Conservation (phyloP, 2,888 invertebrate genomes). For the Drepana falcataria region DNA sequence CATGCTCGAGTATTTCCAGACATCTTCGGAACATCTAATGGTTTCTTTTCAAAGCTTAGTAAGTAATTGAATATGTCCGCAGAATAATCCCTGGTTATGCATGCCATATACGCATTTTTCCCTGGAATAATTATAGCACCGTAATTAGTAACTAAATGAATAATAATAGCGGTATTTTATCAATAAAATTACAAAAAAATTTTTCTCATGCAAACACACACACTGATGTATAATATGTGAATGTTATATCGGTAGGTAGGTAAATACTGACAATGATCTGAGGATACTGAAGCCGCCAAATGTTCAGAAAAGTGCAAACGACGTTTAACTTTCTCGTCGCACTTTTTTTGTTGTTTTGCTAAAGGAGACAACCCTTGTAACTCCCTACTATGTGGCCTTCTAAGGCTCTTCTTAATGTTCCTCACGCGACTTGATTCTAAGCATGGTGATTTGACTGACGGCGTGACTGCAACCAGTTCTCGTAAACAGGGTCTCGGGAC, state of each 20-base stretch:
- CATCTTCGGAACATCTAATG: slow-evolving; percentile 24
- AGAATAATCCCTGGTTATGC: slow-evolving; percentile 37
- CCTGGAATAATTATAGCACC: background rate
- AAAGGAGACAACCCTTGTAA: slow-evolving; percentile 48
- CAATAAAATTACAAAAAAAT: no score
- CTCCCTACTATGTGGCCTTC: slow-evolving; percentile 60
- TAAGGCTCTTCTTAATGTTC: slow-evolving; percentile 61
- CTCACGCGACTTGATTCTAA: slow-evolving; percentile 40
- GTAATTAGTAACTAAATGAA: no score
- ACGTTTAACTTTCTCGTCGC: slow-evolving; percentile 36
- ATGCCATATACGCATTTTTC: slow-evolving; percentile 25
- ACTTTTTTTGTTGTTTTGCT: slow-evolving; percentile 20
- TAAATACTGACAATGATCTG: slow-evolving; percentile 45
- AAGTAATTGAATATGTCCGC: slow-evolving; percentile 44
- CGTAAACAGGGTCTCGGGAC: slow-evolving; percentile 19
- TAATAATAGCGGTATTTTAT: no score
- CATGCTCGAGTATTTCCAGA: slow-evolving; percentile 46
- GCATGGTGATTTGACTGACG: slow-evolving; percentile 21
- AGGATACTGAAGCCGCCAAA: slow-evolving; percentile 1
- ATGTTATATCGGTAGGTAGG: no score
- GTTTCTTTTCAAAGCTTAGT: slow-evolving; percentile 32
- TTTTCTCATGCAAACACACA: no score
- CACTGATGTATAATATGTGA: no score
- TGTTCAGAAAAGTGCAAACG: slow-evolving; percentile 37
- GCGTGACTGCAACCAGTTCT: slow-evolving; percentile 33